A percentile compares a stretch with the other conserved stretches of the same genome.
Evolutionary conservation across 2,797 vertebrate genomes (phyloP).

Genomic region (Hippoglossus hippoglossus): DNA sequence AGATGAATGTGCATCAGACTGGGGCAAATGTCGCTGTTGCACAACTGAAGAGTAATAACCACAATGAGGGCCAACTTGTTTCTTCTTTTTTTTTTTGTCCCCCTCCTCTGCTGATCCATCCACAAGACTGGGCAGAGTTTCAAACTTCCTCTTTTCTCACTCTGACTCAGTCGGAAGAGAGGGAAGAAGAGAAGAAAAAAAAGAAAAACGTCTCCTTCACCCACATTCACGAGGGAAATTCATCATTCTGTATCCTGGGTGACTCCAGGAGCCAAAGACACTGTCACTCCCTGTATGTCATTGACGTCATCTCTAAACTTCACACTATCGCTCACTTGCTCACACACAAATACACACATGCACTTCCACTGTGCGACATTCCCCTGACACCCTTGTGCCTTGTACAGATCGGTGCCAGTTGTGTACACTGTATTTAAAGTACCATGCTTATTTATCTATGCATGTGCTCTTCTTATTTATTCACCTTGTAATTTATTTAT

Average conservation of each 20-base stretch:
- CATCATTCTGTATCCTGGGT: conserved; percentile 50
- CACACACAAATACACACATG: too few relatives aligned
- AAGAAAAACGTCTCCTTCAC: conserved; percentile 51
- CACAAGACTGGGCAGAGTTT: conserved; percentile 70
- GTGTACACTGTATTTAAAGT: conserved; percentile 23
- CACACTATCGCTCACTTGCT: not conserved
- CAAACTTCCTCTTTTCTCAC: conserved; percentile 69
- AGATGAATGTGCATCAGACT: conserved; percentile 68
- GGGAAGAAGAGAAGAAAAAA: conserved; percentile 26
- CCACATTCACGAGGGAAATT: conserved; percentile 53
- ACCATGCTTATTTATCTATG: conserved; percentile 47
- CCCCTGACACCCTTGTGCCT: not conserved
- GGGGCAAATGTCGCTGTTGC: conserved; percentile 70
- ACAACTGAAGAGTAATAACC: conserved; percentile 75
- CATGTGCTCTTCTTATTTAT: conserved; percentile 32
- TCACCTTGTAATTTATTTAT: conserved; percentile 62
- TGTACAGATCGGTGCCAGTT: not conserved
- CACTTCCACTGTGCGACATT: conserved; percentile 10
- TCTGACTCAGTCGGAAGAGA: conserved; percentile 65
- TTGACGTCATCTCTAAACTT: not conserved
- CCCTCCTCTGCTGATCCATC: conserved; percentile 52
- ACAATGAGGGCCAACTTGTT: conserved; percentile 50
- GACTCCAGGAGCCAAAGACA: conserved; percentile 23
- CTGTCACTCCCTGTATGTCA: conserved; percentile 18
- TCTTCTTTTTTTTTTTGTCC: conserved; percentile 2